Evolutionary conservation across 2,888 invertebrate species (phyloP).

Genomic region (Hirtodrosophila duncani): DNA sequence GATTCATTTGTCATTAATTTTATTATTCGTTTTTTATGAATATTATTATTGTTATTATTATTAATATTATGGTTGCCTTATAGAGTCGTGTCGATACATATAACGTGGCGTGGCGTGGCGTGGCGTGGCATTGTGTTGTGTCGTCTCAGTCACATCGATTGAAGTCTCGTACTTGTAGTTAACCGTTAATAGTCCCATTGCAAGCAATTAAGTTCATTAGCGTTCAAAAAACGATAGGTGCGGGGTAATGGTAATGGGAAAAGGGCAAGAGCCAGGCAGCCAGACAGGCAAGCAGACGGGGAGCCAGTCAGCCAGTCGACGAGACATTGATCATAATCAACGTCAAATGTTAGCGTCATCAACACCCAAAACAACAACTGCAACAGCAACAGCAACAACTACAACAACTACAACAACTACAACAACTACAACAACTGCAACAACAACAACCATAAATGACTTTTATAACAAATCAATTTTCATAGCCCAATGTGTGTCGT

Average conservation of each 20-base stretch:
- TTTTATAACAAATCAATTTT: conserved; percentile 59
- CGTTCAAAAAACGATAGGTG: conserved; percentile 9
- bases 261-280: background rate
- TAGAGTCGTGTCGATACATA: no score
- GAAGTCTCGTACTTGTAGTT: no score
- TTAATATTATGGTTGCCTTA: conserved; percentile 23
- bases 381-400: conserved; percentile 11
- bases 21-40: background rate
- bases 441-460: conserved; percentile 10
- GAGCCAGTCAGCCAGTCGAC: conserved; percentile 10
- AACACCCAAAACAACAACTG: no score
- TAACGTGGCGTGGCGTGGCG: no score
- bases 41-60: conserved; percentile 10
- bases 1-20: conserved; percentile 22
- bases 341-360: no score
- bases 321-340: conserved; percentile 48
- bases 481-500: conserved; percentile 38
- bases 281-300: no score
- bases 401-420: background rate
- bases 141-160: no score
- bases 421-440: no score
- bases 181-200: conserved; percentile 61
- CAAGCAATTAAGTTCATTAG: conserved; percentile 62
- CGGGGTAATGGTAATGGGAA: no score
- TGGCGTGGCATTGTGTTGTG: no score